Evolutionary conservation across 1,140 invertebrate species (phyloP).

Genomic region (Calycopis cecrops): DNA sequence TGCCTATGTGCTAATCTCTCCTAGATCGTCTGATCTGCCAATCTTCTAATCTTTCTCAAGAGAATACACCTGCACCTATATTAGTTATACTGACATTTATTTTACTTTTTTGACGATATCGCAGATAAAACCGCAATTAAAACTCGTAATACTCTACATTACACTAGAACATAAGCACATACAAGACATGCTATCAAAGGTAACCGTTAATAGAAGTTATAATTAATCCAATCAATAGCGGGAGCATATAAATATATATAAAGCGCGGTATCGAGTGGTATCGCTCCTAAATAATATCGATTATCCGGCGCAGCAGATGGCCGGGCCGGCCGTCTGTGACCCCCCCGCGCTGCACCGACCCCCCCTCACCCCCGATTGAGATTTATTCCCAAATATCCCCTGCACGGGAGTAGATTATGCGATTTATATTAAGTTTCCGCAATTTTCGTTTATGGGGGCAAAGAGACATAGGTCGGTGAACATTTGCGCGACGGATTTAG

Average conservation of each 20-base stretch:
- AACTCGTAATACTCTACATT: too few species aligned
- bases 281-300: conserved; percentile 68
- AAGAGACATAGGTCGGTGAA: conserved; percentile 39
- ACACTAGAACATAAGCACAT: too few species aligned
- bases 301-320: conserved; percentile 66
- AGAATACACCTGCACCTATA: too few species aligned
- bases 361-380: conserved; percentile 62
- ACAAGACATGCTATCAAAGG: too few species aligned
- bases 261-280: conserved; percentile 14
- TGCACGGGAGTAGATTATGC: conserved; percentile 62
- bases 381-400: conserved; percentile 64
- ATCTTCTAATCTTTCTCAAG: too few species aligned
- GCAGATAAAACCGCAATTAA: too few species aligned
- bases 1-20: too few species aligned
- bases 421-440: conserved; percentile 73
- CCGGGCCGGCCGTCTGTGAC: conserved; percentile 41
- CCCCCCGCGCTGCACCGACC: conserved; percentile 47
- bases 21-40: too few species aligned
- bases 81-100: too few species aligned
- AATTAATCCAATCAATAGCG: not conserved
- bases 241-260: not conserved
- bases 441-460: conserved; percentile 66
- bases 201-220: not conserved
- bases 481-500: conserved; percentile 47
- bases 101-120: too few species aligned